phyloP scores from a whole-genome alignment of 2,888 invertebrate species.

The Byasa hedistus region DNA sequence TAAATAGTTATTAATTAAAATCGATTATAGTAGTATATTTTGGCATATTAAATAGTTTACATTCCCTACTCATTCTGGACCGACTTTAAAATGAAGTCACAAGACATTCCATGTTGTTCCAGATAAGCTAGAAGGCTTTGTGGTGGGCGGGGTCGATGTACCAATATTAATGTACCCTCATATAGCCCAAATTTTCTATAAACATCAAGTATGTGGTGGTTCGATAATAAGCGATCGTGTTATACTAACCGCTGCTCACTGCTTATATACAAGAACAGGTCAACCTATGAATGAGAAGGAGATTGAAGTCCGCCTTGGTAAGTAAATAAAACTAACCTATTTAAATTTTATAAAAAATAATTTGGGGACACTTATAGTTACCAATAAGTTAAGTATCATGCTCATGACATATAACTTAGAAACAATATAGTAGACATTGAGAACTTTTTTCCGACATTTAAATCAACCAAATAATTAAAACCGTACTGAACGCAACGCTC shows the following conservation, averaged over 20 bases:
- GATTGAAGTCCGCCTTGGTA: slow-evolving; percentile 17
- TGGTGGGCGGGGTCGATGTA: slow-evolving; percentile 32
- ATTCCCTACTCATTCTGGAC: no score
- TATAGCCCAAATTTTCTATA: slow-evolving; percentile 18
- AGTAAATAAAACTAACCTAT: neutral
- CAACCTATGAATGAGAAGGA: neutral
- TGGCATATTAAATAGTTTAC: no score
- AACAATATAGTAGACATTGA: no score
- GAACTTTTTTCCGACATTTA: no score
- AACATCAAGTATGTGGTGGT: slow-evolving; percentile 22
- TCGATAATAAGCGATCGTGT: slow-evolving; percentile 31
- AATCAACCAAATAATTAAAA: no score
- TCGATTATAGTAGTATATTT: no score
- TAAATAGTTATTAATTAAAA: no score
- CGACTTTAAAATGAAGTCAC: neutral
- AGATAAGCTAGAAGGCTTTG: slow-evolving; percentile 13
- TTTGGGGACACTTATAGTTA: no score
- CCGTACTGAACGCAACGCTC: no score
- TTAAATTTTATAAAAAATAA: no score
- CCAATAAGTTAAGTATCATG: no score
- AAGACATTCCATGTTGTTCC: neutral
- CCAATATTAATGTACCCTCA: slow-evolving; percentile 34
- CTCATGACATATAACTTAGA: no score
- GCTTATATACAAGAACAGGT: slow-evolving; percentile 7
- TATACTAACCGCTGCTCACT: slow-evolving; percentile 31